phyloP scores from a whole-genome alignment of 2,113 vertebrate species.

The Indri indri region DNA sequence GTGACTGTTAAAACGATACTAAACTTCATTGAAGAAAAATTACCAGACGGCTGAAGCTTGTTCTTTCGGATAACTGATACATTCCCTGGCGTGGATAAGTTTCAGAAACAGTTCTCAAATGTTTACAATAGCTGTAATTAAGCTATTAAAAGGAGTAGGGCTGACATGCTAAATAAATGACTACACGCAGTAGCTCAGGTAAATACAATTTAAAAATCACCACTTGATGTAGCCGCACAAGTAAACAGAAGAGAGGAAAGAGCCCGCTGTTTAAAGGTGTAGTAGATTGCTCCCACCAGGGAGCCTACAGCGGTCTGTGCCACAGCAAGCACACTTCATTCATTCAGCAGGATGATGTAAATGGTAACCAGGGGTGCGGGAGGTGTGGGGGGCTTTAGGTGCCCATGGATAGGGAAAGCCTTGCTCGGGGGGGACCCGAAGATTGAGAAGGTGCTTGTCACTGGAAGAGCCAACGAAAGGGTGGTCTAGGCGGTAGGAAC shows the following conservation, averaged over 20 bases:
- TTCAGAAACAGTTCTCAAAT: background rate
- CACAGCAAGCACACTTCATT: rapidly evolving
- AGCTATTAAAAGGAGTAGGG: background rate
- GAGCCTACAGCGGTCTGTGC: rapidly evolving
- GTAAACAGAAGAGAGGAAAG: background rate
- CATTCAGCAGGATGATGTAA: background rate
- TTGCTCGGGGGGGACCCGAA: background rate
- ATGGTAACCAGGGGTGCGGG: rapidly evolving
- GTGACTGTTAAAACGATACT: background rate
- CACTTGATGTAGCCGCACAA: background rate
- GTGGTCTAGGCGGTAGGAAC: background rate
- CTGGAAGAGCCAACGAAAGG: background rate
- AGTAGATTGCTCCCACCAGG: background rate
- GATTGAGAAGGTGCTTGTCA: background rate
- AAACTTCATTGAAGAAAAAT: background rate
- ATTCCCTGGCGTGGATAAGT: background rate
- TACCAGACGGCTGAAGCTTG: background rate
- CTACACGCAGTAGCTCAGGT: background rate
- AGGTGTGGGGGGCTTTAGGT: background rate
- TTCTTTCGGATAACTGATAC: background rate
- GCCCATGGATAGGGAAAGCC: background rate
- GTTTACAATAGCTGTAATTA: background rate
- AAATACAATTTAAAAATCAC: background rate
- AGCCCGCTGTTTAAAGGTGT: background rate
- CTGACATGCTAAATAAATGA: background rate